Percentiles rank a stretch among this genome's conserved stretches.
Conservation (phyloP, 2,888 invertebrate genomes). For the Electrophaes corylata region DNA sequence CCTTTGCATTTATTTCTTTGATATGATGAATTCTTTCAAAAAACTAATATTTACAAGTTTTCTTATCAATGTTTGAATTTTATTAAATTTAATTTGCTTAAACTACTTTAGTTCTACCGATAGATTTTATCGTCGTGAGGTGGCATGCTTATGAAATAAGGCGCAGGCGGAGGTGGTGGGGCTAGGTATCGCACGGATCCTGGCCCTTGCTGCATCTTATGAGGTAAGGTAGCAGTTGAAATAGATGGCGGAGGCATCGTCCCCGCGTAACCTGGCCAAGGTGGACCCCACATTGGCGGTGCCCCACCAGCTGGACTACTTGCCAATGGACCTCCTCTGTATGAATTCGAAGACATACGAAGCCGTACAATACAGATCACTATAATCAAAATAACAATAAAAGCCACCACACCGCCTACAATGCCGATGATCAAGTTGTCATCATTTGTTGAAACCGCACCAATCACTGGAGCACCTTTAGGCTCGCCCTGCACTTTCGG, state of each 20-base stretch:
- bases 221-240: conserved; percentile 87
- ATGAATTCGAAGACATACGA: conserved; percentile 87
- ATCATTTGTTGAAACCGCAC: conserved; percentile 87
- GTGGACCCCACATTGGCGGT: conserved; percentile 84
- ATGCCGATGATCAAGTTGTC: conserved; percentile 98
- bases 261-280: conserved; percentile 84
- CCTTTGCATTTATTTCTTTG: conserved; percentile 28
- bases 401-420: conserved; percentile 95
- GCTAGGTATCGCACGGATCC: conserved; percentile 81
- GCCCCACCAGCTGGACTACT: conserved; percentile 85
- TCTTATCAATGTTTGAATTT: conserved; percentile 32
- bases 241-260: conserved; percentile 85
- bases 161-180: conserved; percentile 86
- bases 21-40: conserved; percentile 49
- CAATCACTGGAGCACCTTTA: conserved; percentile 84
- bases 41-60: conserved; percentile 55
- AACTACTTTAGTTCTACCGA: conserved; percentile 70
- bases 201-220: conserved; percentile 84
- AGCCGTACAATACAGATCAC: conserved; percentile 94
- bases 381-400: conserved; percentile 94
- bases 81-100: neutral
- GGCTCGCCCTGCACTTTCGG: conserved; percentile 83
- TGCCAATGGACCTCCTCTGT: conserved; percentile 87
- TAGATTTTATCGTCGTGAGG: conserved; percentile 87
- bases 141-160: conserved; percentile 86